Conservation (phyloP, 2,797 vertebrate species). For the Pangasius mekongensis region DNA sequence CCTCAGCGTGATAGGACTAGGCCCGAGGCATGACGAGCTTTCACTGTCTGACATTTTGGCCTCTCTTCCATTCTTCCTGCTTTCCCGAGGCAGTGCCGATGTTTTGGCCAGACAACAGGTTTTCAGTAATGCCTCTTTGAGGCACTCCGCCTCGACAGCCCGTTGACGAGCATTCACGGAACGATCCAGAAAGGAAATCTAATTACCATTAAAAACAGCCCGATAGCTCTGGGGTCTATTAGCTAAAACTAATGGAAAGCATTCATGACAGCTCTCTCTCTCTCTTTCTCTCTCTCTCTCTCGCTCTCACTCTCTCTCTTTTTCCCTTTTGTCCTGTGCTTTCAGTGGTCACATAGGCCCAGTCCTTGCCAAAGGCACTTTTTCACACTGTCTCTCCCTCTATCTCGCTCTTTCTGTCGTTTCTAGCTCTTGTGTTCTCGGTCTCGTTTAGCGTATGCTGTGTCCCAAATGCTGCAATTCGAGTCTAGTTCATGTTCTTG, state of each 20-base stretch:
- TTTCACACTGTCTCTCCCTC: slow-evolving; percentile 58
- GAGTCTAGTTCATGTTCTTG: not conserved
- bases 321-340: slow-evolving; percentile 27
- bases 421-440: not conserved
- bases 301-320: slow-evolving; percentile 30
- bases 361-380: slow-evolving; percentile 65
- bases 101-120: slow-evolving; percentile 61
- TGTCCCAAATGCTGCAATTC: slow-evolving; percentile 15
- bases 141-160: slow-evolving; percentile 65
- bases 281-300: slow-evolving; percentile 23
- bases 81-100: slow-evolving; percentile 33
- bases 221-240: slow-evolving; percentile 66
- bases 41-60: slow-evolving; percentile 36
- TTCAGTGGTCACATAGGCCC: slow-evolving; percentile 54
- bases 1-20: slow-evolving; percentile 27
- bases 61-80: slow-evolving; percentile 38
- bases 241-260: slow-evolving; percentile 64
- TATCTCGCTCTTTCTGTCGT: slow-evolving; percentile 42
- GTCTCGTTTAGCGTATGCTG: slow-evolving; percentile 13
- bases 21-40: slow-evolving; percentile 12
- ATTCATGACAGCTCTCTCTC: slow-evolving; percentile 47
- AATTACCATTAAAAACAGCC: slow-evolving; percentile 70
- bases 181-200: slow-evolving; percentile 68
- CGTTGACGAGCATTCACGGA: slow-evolving; percentile 66
- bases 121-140: slow-evolving; percentile 66